Evolutionary conservation across 2,113 vertebrate genomes (phyloP).

Genomic region (Cygnus atratus): DNA sequence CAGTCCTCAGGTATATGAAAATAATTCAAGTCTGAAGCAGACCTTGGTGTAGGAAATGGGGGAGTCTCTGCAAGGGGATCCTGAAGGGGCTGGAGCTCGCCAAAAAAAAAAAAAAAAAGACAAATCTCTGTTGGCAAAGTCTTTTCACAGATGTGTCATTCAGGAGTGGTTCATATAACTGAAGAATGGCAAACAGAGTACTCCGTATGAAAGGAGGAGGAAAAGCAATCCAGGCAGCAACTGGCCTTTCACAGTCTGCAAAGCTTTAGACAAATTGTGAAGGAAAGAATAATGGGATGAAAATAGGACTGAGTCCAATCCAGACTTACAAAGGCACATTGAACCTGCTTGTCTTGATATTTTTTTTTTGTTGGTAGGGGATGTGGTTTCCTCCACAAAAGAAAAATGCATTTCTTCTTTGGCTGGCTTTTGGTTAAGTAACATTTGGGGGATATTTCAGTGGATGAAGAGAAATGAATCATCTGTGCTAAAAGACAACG

Average conservation of each 20-base stretch:
- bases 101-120: too few relatives aligned
- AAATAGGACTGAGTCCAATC: background rate
- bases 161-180: background rate
- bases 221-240: background rate
- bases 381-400: background rate
- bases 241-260: constrained; percentile 9
- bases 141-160: background rate
- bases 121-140: background rate
- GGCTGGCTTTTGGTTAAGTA: background rate
- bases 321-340: background rate
- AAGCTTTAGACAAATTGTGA: constrained; percentile 3
- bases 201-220: background rate
- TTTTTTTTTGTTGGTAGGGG: background rate
- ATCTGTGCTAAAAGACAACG: background rate
- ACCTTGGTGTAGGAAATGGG: background rate
- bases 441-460: background rate
- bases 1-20: background rate
- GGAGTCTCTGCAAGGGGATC: background rate
- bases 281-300: constrained; percentile 31
- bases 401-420: background rate
- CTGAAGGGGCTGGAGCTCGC: background rate
- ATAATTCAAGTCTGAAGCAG: background rate
- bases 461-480: background rate
- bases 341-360: background rate
- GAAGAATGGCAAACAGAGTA: background rate